Percentiles rank a stretch among this genome's conserved stretches.
These are phyloP conservation scores for Hyphantria cunea DNA, from an alignment of 1,140 invertebrate genomes.

Conservation along the genomic window DNA sequence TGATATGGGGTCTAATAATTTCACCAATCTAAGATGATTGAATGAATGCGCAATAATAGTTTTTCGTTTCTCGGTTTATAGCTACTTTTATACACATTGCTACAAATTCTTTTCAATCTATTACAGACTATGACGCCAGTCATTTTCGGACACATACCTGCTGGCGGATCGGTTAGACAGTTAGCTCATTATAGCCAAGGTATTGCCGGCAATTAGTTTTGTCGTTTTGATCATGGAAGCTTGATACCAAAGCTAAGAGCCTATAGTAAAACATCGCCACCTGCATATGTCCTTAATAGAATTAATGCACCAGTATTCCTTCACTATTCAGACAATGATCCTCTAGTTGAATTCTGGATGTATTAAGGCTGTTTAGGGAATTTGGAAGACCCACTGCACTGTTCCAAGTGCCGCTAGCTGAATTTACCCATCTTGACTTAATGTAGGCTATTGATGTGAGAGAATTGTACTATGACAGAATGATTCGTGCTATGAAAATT, in stretches of 20 bases:
- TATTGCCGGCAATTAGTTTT: conserved; percentile 83
- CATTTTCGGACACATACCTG: conserved; percentile 90
- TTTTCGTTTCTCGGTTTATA: no score
- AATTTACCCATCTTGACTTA: conserved; percentile 84
- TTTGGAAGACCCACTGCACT: conserved; percentile 82
- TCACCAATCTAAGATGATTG: no score
- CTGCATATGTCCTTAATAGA: conserved; percentile 83
- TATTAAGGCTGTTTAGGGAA: conserved; percentile 82
- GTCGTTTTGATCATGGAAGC: conserved; percentile 86
- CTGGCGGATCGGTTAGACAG: conserved; percentile 91
- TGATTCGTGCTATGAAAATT: conserved; percentile 65
- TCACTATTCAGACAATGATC: conserved; percentile 89
- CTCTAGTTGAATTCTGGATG: conserved; percentile 84
- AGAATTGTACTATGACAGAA: conserved; percentile 68
- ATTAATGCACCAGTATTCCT: conserved; percentile 86
- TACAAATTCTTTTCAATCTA: no score
- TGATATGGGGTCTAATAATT: no score
- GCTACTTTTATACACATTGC: no score
- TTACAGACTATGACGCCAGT: conserved; percentile 76
- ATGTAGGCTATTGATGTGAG: conserved; percentile 82
- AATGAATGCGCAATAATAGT: no score
- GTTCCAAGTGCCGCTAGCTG: conserved; percentile 50
- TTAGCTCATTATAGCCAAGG: conserved; percentile 90
- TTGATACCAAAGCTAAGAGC: conserved; percentile 79
- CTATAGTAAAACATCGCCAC: conserved; percentile 80